Conservation (phyloP, 1,140 invertebrate species). For the Drosophila mayri region DNA sequence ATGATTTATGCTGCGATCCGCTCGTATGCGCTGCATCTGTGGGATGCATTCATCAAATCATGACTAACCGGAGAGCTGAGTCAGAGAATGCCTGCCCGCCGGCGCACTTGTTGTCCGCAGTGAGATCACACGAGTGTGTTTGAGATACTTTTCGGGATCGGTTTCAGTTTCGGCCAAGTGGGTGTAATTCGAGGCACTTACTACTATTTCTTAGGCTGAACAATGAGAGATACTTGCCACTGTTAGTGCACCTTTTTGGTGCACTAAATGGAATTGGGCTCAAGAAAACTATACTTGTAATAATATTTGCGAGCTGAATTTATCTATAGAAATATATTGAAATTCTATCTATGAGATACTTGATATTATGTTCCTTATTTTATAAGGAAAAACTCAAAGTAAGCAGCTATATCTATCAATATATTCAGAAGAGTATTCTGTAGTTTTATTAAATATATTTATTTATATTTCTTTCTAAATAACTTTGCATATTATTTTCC, state of each 20-base stretch:
- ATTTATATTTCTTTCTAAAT: too few species aligned
- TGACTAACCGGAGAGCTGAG: slow-evolving; percentile 22
- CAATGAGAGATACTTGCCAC: slow-evolving; percentile 7
- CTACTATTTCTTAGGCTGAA: background rate
- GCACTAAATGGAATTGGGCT: background rate
- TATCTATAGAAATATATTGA: background rate
- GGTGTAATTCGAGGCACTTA: slow-evolving; percentile 15
- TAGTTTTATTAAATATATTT: background rate
- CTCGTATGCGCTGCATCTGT: slow-evolving; percentile 12
- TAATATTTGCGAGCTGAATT: background rate
- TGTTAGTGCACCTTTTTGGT: background rate
- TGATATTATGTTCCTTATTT: background rate
- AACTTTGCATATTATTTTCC: too few species aligned
- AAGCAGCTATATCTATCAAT: background rate
- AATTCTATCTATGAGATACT: background rate
- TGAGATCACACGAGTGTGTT: slow-evolving; percentile 13
- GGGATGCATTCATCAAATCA: slow-evolving; percentile 40
- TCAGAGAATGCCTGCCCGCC: slow-evolving; percentile 17
- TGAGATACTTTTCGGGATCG: slow-evolving; percentile 9
- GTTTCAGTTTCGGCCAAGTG: slow-evolving; percentile 9
- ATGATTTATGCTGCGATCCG: slow-evolving; percentile 22
- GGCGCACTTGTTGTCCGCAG: slow-evolving; percentile 26
- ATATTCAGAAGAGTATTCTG: background rate
- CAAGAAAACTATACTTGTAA: background rate
- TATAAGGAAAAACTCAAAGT: background rate